Evolutionary conservation across 2,113 vertebrate species (phyloP).

Genomic region (Cariama cristata): DNA sequence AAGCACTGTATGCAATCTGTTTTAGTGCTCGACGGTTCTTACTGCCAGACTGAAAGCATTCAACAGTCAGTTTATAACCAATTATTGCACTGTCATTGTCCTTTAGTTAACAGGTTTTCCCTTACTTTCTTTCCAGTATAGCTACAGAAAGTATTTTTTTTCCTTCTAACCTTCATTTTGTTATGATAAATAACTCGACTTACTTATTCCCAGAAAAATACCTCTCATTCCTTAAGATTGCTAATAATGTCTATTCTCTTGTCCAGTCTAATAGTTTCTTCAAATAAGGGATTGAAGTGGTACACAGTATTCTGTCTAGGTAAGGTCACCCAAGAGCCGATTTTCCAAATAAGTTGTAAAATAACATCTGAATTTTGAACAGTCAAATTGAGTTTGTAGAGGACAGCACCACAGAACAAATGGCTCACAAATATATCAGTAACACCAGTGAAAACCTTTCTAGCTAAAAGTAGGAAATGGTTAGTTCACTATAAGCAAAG

Average conservation of each 20-base stretch:
- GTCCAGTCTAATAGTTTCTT: neutral
- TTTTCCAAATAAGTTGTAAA: neutral
- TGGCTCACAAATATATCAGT: neutral
- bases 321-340: neutral
- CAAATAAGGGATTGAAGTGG: neutral
- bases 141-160: neutral
- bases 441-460: neutral
- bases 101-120: neutral
- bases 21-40: neutral
- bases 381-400: neutral
- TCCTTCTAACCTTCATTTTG: neutral
- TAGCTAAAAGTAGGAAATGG: neutral
- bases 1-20: neutral
- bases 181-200: neutral
- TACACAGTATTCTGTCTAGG: neutral
- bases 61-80: conserved; percentile 15
- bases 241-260: neutral
- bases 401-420: neutral
- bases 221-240: neutral
- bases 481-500: neutral
- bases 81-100: neutral
- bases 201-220: neutral
- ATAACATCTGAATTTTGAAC: neutral
- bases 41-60: neutral
- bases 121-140: neutral